Conservation (phyloP, 2,888 invertebrate species). For the Autographa pulchrina region DNA sequence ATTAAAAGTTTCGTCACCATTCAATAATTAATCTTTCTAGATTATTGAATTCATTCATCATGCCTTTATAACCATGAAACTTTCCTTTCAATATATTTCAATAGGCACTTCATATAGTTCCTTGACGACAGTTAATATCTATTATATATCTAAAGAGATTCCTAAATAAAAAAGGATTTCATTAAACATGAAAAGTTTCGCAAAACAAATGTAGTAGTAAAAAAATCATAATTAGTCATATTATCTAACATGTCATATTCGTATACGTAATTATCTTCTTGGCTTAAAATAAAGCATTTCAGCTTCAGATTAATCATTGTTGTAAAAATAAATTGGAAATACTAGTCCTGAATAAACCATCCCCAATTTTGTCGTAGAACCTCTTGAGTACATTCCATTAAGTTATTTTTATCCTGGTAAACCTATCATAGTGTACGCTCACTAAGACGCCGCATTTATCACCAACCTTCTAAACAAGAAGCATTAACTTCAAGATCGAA, state of each 20-base stretch:
- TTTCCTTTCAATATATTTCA: constrained; percentile 31
- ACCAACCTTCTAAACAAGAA: not conserved
- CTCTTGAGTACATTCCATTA: not conserved
- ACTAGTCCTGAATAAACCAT: not conserved
- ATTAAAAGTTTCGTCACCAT: constrained; percentile 30
- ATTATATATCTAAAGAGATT: too few species aligned
- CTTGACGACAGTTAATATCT: not conserved
- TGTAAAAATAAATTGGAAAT: not conserved
- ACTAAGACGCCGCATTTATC: not conserved
- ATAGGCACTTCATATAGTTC: not conserved
- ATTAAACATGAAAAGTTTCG: too few species aligned
- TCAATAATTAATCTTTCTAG: constrained; percentile 48
- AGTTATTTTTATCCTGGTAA: too few species aligned
- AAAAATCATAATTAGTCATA: not conserved
- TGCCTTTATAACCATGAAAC: constrained; percentile 25
- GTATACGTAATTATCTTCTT: not conserved
- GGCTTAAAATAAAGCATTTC: not conserved
- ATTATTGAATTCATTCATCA: constrained; percentile 48
- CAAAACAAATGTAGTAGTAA: too few species aligned
- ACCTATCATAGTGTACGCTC: not conserved
- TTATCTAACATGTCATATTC: not conserved
- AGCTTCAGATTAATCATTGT: not conserved
- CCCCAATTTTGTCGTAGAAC: not conserved
- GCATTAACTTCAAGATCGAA: not conserved
- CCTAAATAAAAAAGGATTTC: too few species aligned